phyloP scores from a whole-genome alignment of 2,797 vertebrate genomes.

The Rhinoraja longicauda region DNA sequence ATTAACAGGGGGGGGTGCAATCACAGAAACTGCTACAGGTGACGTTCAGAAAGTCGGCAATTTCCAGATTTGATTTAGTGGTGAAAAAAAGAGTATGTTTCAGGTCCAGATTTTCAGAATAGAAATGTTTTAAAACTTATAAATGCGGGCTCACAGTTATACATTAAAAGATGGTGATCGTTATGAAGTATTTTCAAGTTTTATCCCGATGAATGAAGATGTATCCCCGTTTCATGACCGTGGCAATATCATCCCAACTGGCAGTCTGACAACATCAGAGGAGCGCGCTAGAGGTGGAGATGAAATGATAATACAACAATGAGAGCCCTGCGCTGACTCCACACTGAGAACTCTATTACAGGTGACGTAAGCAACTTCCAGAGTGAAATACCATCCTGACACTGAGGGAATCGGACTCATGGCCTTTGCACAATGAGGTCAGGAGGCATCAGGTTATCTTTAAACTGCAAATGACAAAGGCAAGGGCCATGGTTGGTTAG shows the following conservation, averaged over 20 bases:
- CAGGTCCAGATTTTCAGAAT: too few relatives aligned
- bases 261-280: not conserved
- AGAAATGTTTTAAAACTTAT: not conserved
- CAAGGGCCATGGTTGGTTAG: not conserved
- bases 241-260: not conserved
- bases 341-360: not conserved
- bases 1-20: too few relatives aligned
- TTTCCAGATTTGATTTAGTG: too few relatives aligned
- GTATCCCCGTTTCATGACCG: not conserved
- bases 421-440: not conserved
- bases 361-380: not conserved
- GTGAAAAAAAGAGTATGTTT: too few relatives aligned
- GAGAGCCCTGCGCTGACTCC: not conserved
- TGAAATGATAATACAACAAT: not conserved
- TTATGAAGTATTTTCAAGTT: not conserved
- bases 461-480: not conserved
- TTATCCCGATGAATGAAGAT: not conserved
- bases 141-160: not conserved
- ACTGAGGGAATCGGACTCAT: not conserved
- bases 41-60: too few relatives aligned
- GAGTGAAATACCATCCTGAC: not conserved
- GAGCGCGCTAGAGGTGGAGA: not conserved
- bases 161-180: not conserved
- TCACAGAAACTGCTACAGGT: too few relatives aligned
- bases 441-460: not conserved